phyloP scores from a whole-genome alignment of 2,113 vertebrate genomes.

The Rhea americana region DNA sequence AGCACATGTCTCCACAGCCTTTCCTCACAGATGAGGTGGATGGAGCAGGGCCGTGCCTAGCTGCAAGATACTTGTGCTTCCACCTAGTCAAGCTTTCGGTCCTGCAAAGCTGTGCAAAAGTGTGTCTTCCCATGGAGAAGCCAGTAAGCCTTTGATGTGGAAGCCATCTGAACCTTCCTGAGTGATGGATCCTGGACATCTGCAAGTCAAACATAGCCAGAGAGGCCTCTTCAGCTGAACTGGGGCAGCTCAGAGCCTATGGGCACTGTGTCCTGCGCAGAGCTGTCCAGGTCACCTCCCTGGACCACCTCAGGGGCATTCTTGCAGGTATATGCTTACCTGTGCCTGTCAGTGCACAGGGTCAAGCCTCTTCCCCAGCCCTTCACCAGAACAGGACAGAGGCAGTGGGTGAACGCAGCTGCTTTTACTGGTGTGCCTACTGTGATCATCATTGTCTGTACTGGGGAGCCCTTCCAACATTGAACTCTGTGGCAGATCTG shows the following conservation, averaged over 20 bases:
- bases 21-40: rapidly evolving
- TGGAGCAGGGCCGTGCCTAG: background rate
- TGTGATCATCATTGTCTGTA: background rate
- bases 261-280: background rate
- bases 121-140: background rate
- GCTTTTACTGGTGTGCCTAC: background rate
- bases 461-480: background rate
- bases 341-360: rapidly evolving
- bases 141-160: rapidly evolving
- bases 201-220: background rate
- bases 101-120: rapidly evolving
- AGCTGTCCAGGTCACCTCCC: background rate
- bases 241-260: rapidly evolving
- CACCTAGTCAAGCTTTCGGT: background rate
- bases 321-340: rapidly evolving
- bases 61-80: background rate
- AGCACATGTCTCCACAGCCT: rapidly evolving
- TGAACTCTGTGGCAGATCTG: rapidly evolving
- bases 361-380: background rate
- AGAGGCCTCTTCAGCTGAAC: background rate
- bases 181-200: too few species aligned
- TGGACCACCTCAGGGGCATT: rapidly evolving
- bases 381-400: background rate
- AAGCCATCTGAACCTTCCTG: background rate
- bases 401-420: background rate